phyloP scores from a whole-genome alignment of 1,140 invertebrate species.

The Phthorimaea operculella region DNA sequence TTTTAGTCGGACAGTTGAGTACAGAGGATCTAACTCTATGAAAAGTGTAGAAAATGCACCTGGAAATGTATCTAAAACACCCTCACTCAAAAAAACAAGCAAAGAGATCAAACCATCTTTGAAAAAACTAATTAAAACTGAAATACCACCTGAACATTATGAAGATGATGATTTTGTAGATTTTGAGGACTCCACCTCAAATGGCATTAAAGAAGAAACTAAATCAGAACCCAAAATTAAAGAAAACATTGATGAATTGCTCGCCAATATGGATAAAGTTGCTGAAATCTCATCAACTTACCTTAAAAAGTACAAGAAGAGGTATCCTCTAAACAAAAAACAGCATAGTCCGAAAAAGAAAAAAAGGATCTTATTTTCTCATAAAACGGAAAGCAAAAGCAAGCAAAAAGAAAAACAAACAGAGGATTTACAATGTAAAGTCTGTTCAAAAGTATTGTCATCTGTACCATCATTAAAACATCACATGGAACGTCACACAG shows the following conservation, averaged over 20 bases:
- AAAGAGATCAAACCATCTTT: background rate
- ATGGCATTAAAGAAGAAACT: background rate
- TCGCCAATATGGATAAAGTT: conserved; percentile 13
- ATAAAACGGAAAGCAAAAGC: conserved; percentile 11
- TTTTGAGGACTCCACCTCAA: background rate
- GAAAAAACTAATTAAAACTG: background rate
- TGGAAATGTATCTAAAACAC: background rate
- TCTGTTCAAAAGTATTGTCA: conserved; percentile 41
- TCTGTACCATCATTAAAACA: conserved; percentile 40
- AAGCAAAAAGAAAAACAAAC: conserved; percentile 2
- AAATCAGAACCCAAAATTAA: background rate
- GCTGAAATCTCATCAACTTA: background rate
- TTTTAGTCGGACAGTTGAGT: background rate
- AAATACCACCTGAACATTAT: background rate
- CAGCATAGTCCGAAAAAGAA: conserved; percentile 6
- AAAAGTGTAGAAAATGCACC: background rate
- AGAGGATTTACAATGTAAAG: conserved; percentile 26
- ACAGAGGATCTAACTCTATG: background rate
- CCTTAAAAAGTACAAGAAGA: conserved; percentile 4
- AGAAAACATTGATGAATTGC: conserved; percentile 6
- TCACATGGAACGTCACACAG: conserved; percentile 52
- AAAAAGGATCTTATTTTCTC: conserved; percentile 3
- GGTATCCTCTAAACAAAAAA: conserved; percentile 12
- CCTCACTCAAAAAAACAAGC: background rate
- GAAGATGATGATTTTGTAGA: background rate